phyloP scores from a whole-genome alignment of 2,113 vertebrate genomes.

The Marmota flaviventris region DNA sequence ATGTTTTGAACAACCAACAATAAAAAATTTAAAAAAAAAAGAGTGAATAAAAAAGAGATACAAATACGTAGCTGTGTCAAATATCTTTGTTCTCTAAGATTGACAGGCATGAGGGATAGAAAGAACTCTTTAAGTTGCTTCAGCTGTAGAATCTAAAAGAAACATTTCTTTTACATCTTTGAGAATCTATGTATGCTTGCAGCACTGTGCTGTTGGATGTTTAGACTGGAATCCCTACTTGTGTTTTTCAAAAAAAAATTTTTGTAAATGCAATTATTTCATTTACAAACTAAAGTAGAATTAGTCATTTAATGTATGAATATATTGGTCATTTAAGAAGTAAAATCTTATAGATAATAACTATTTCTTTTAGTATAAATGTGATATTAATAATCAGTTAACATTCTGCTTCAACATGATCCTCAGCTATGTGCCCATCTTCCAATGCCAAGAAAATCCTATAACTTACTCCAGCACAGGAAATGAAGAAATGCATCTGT shows the following conservation, averaged over 20 bases:
- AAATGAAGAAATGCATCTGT: not conserved
- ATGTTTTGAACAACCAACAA: no score
- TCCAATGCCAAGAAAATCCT: not conserved
- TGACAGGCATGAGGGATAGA: not conserved
- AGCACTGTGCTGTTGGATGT: not conserved
- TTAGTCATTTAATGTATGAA: not conserved
- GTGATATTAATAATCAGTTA: not conserved
- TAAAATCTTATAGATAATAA: not conserved
- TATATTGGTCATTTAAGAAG: not conserved
- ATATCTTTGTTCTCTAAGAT: not conserved
- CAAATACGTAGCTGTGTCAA: conserved; percentile 7
- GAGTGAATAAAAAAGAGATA: not conserved
- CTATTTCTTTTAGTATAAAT: not conserved
- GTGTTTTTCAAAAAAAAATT: not conserved
- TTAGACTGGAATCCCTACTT: not conserved
- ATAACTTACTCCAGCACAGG: not conserved
- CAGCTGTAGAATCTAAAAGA: not conserved
- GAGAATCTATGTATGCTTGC: not conserved
- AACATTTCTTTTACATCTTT: not conserved
- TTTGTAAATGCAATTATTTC: not conserved
- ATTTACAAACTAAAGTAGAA: not conserved
- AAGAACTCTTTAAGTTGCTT: not conserved
- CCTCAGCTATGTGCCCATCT: not conserved
- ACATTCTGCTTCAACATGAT: not conserved
- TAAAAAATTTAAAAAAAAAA: no score